Base-by-base conservation (phyloP, 1,140 invertebrate species). In the Hesperophylax magnus region DNA sequence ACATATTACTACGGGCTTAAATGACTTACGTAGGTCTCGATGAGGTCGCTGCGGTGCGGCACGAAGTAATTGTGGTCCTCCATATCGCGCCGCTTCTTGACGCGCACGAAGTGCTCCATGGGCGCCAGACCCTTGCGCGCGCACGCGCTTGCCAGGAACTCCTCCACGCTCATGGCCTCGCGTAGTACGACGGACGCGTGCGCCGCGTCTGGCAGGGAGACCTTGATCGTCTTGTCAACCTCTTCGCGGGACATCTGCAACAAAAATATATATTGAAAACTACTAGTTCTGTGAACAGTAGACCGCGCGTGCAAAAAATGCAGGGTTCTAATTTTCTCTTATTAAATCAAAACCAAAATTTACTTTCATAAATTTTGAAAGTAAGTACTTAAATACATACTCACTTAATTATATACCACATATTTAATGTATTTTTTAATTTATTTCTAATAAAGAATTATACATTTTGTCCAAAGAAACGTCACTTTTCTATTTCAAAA, bases 41-140 rank as follows among this genome's bases (percentile, higher is more conserved):
- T 97, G 84, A 95, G 92, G 89, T 98, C 97, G 85, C 94, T 95
- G 85, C 97, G 93, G 89, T 97, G 96, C 69, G 97, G 97, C 84
- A 98, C 97, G 91, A 98, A 98, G 89, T 97, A 98, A 90, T 98
- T 97, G 86, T 96, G 96, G 90, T 98, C 97, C 88, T 98, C 96
- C 94, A 97, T 97, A 86, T 98, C 97, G 82, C 96, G 93, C 81
- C 97, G 93, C 87, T 98, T 97, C 89, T 98, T 98, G 17, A 98
- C 96, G 78, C 97, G 91, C 17, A 99, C 96, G 90, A 98, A 99
- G 89, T 98, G 97, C 88, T 99, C 98, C 89, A 97, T 95, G 17
- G 97, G 94, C 89, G 96, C 97, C 53, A 99, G 93, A 86, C 94
- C 96, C 87, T 97, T 96, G 82, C 97, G 93, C 61, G 94, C 95